Base-by-base conservation (phyloP, 2,797 vertebrate species). In the Hapalemur alaotrensis region DNA sequence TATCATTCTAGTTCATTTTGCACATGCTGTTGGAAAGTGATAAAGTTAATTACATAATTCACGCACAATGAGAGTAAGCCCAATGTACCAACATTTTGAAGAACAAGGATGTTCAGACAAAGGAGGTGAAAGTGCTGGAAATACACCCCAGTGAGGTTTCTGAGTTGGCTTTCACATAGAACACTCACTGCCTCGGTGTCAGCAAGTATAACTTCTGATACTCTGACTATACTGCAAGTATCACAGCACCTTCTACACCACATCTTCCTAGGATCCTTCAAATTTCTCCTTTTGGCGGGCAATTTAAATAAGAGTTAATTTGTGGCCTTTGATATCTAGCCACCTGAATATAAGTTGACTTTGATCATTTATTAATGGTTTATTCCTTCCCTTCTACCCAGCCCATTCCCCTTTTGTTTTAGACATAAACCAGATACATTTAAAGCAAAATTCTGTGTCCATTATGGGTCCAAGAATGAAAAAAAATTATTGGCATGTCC, bases 31-130 rank as follows among this genome's bases (percentile, higher is more conserved):
- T 84, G 57, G 12, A 63, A 96, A 93, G 67, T 50, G 6, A 41
- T n/a, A 95, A 89, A 73, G 72, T 46, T 86, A 92, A 96, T 38
- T 95, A 48, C 59, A 78, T 95, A 93, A 92, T 57, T 83, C 69
- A 61, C 57, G 23, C 35, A 32, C 38, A 89, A 93, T 15, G 18
- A 95, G 8, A 81, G 5, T 11, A 70, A 65, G 20, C 9, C 43
- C 22, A 67, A 50, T 95, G 82, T 80, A 59, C 41, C 18, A 23
- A 76, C 35, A 50, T 54, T 92, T 93, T 83, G 41, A 91, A 76
- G 54, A 75, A 69, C 4, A 70, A 79, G 18, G 46, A 25, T 57
- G 25, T 65, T 67, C 23, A 93, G 46, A 88, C 18, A 11, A 88
- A 95, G 28, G 35, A 63, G 25, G 38, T 32, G n/a, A 70, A 30